phyloP scores from a whole-genome alignment of 1,140 invertebrate species.

The Platorchestia sp. region DNA sequence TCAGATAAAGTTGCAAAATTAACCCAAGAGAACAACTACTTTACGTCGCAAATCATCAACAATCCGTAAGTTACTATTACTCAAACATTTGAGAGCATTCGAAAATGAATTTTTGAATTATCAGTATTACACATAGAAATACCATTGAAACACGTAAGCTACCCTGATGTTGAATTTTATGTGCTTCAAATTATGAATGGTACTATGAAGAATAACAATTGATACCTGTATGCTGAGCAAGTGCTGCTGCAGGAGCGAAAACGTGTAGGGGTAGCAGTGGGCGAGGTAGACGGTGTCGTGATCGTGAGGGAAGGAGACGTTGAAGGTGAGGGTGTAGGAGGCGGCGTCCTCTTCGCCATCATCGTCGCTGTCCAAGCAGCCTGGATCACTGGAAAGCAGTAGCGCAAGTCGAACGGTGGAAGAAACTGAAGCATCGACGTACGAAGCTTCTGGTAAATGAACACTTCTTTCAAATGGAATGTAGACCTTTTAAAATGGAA shows the following conservation, averaged over 20 bases:
- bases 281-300: slow-evolving; percentile 94
- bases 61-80: no score
- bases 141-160: no score
- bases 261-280: slow-evolving; percentile 97
- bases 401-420: neutral
- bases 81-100: no score
- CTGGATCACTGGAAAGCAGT: slow-evolving; percentile 45
- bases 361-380: slow-evolving; percentile 71
- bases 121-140: no score
- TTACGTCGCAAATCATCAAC: no score
- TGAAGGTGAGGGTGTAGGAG: slow-evolving; percentile 93
- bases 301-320: slow-evolving; percentile 89
- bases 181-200: neutral
- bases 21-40: no score
- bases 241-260: slow-evolving; percentile 82
- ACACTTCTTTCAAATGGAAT: no score
- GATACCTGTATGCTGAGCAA: slow-evolving; percentile 72
- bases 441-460: neutral
- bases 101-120: no score
- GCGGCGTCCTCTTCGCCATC: slow-evolving; percentile 68
- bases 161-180: no score
- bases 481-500: no score
- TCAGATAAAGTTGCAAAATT: no score
- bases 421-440: neutral
- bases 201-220: neutral